These are phyloP conservation scores for Gulo gulo DNA, from an alignment of 2,113 vertebrate species.

Conservation along the genomic window DNA sequence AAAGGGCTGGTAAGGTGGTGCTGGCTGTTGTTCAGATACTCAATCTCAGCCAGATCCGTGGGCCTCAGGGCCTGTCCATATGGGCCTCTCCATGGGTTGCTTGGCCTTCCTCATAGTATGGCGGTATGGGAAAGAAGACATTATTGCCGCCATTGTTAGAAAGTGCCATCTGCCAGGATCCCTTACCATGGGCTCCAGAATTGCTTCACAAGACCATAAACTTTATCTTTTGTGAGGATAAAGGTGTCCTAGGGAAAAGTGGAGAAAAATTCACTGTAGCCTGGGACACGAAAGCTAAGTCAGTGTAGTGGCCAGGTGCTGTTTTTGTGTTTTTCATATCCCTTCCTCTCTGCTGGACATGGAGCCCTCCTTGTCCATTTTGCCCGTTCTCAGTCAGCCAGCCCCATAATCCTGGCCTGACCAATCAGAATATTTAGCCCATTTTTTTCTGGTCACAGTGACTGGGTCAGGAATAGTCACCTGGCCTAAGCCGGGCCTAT, in stretches of 20 bases:
- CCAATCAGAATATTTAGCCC: background rate
- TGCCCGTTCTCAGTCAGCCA: background rate
- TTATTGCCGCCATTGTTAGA: background rate
- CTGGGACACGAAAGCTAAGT: background rate
- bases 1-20: background rate
- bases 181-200: background rate
- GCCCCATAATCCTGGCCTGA: background rate
- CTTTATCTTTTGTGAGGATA: background rate
- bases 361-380: background rate
- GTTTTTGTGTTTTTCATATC: background rate
- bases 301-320: accelerated
- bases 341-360: background rate
- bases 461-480: background rate
- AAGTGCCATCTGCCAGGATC: background rate
- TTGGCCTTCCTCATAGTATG: background rate
- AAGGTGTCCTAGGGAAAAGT: background rate
- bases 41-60: background rate
- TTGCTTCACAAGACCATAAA: background rate
- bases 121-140: background rate
- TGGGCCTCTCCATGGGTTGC: background rate
- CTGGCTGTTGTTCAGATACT: background rate
- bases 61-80: background rate
- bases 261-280: background rate
- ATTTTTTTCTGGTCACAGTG: background rate
- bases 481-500: background rate